These are phyloP conservation scores for Natator depressus DNA, from an alignment of 2,113 vertebrate species.

Conservation along the genomic window DNA sequence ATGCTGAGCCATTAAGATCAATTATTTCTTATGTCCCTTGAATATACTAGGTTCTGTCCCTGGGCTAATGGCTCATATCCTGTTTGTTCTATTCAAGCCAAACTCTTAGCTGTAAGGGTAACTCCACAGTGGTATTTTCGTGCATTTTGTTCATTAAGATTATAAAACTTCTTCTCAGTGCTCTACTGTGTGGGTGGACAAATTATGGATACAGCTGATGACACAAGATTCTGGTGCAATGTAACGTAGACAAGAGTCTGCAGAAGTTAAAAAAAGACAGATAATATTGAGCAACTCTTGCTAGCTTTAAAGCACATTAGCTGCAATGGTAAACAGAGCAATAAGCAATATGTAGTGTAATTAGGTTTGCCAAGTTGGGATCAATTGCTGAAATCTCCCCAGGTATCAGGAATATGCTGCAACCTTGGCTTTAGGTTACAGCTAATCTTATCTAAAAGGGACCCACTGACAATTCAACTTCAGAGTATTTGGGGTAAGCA, in stretches of 20 bases:
- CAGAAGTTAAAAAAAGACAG: neutral
- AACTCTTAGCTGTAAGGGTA: neutral
- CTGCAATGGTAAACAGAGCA: neutral
- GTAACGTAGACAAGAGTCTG: neutral
- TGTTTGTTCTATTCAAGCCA: neutral
- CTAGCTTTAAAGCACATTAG: neutral
- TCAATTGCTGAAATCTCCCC: neutral
- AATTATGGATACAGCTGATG: neutral
- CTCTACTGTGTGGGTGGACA: neutral
- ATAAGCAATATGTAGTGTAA: neutral
- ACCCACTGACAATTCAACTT: fast-evolving
- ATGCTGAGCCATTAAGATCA: neutral
- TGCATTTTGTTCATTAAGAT: neutral
- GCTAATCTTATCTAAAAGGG: neutral
- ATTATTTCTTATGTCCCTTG: neutral
- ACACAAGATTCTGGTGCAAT: neutral
- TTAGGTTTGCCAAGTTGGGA: neutral
- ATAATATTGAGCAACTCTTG: neutral
- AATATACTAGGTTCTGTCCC: neutral
- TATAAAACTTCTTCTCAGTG: neutral
- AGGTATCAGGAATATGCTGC: neutral
- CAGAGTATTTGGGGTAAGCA: neutral
- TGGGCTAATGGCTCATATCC: neutral
- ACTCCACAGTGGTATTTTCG: neutral
- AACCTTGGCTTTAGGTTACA: neutral